A percentile compares a stretch with the other conserved stretches of the same genome.
phyloP scores from a whole-genome alignment of 2,797 vertebrate species.

The Eremophila alpestris region DNA sequence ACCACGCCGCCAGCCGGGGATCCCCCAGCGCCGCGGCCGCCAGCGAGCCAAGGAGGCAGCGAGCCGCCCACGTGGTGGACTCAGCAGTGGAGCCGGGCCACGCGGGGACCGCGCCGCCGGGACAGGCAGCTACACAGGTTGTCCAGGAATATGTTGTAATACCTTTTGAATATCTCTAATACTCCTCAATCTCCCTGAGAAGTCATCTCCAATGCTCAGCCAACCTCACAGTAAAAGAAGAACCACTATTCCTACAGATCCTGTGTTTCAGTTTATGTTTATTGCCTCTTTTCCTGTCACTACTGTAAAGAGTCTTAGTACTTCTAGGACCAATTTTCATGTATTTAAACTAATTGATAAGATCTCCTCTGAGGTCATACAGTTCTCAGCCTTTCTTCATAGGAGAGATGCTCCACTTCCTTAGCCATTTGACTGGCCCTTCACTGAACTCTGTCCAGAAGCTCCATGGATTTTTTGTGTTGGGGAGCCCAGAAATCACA shows the following conservation, averaged over 20 bases:
- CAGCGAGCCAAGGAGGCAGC: too few species aligned
- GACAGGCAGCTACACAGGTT: too few species aligned
- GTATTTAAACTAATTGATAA: neutral
- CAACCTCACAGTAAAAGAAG: neutral
- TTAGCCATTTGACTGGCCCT: neutral
- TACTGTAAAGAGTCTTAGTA: neutral
- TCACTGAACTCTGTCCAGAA: neutral
- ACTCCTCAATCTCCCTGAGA: neutral
- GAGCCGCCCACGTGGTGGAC: too few species aligned
- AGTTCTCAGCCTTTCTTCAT: neutral
- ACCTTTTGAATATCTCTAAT: neutral
- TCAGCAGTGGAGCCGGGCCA: too few species aligned
- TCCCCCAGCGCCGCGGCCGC: too few species aligned
- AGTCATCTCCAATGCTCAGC: neutral
- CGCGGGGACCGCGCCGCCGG: too few species aligned
- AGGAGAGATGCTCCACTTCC: neutral
- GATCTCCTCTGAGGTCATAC: fast-evolving
- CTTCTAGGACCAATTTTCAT: neutral
- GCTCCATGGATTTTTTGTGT: neutral
- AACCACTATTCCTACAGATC: neutral
- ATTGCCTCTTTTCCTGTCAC: neutral
- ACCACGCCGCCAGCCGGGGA: too few species aligned
- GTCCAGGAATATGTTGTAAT: neutral
- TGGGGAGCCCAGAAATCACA: neutral
- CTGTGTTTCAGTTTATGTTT: neutral